A percentile compares a stretch with the other conserved stretches of the same genome.
phyloP scores from a whole-genome alignment of 2,797 vertebrate genomes.

The Hydrocynus forskahlii region DNA sequence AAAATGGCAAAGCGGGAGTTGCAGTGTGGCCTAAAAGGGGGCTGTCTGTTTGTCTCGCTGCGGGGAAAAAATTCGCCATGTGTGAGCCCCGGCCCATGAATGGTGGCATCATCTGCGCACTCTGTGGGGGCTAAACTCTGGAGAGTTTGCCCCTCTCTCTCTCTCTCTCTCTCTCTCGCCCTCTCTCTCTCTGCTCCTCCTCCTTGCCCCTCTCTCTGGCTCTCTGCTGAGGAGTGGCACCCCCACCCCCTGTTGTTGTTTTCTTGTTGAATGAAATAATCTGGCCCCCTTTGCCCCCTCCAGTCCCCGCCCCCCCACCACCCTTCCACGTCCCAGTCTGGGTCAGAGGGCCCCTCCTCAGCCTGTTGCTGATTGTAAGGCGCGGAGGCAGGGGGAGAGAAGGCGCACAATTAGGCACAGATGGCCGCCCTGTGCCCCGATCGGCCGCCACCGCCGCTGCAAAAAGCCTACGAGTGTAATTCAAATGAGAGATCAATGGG shows the following conservation, averaged over 20 bases:
- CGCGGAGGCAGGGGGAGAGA: conserved; percentile 76
- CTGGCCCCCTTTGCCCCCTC: conserved; percentile 75
- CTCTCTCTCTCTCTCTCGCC: conserved; percentile 63
- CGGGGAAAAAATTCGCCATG: conserved; percentile 12
- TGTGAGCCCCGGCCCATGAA: conserved; percentile 22
- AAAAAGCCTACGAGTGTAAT: conserved; percentile 51
- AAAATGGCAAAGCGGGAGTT: conserved; percentile 1
- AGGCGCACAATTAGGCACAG: conserved; percentile 83
- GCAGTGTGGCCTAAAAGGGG: conserved; percentile 3
- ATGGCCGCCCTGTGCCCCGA: conserved; percentile 81
- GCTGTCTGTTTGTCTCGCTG: conserved; percentile 12
- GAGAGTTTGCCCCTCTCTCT: conserved; percentile 76
- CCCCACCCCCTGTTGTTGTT: conserved; percentile 79
- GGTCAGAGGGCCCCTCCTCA: conserved; percentile 82
- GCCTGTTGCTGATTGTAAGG: conserved; percentile 85
- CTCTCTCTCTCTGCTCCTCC: conserved; percentile 44
- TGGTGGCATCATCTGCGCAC: conserved; percentile 52
- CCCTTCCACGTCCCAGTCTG: conserved; percentile 78
- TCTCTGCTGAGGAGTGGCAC: conserved; percentile 51
- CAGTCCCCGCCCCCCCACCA: conserved; percentile 67
- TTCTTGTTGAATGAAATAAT: conserved; percentile 86
- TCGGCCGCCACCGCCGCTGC: conserved; percentile 32
- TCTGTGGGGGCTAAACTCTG: conserved; percentile 51
- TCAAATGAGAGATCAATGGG: conserved; percentile 58
- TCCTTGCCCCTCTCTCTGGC: conserved; percentile 57